Base-by-base conservation (phyloP, 1,140 invertebrate genomes). In the Drosophila micromelanica region DNA sequence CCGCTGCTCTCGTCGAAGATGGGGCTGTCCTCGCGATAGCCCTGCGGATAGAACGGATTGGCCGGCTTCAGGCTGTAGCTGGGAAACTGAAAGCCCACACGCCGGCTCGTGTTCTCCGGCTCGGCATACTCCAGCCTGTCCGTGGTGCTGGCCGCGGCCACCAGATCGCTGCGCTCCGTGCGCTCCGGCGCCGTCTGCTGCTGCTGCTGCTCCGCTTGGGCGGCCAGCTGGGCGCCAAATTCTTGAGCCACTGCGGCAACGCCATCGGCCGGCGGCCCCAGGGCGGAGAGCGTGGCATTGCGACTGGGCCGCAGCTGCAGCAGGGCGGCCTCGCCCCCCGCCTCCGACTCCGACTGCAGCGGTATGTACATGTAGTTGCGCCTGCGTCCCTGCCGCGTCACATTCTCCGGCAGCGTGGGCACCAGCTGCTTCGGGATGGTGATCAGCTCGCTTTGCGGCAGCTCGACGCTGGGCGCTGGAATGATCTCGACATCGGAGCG, bases 301-400 rank as follows among this genome's bases (percentile, higher is more conserved):
- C 76, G 59, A 8, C 75, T 90, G n/a, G 81, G 86, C 9, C 79
- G 67, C 32, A 90, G 65, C 6, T 87, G 90, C 13, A 89, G 48
- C 20, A 90, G 37, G 2, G 72, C 61, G 2, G 63, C 46, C 0
- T 69, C 51, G 1, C 56, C 48, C 12, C 55, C 60, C 4, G 72
- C 46, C 1, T 63, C 65, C 5, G 52, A 15, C 38, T 74, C 78
- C 35, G 71, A 32, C 11, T 76, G 65, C 40, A 92, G 46, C 0
- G 91, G 91, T 8, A 92, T 92, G 42, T 92, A 92, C 69, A 92
- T 80, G 32, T 92, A 92, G 73, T 91, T 91, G 2, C 90, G 74
- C 23, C 67, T 67, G 13, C 90, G 72, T 30, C 90, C 90, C 42
- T 71, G 74, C 0, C 90, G 71, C 5, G 84, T 91, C 27, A 89